These are phyloP conservation scores for Pelvicachromis taeniatus DNA, from an alignment of 2,113 vertebrate species.

Conservation along the genomic window DNA sequence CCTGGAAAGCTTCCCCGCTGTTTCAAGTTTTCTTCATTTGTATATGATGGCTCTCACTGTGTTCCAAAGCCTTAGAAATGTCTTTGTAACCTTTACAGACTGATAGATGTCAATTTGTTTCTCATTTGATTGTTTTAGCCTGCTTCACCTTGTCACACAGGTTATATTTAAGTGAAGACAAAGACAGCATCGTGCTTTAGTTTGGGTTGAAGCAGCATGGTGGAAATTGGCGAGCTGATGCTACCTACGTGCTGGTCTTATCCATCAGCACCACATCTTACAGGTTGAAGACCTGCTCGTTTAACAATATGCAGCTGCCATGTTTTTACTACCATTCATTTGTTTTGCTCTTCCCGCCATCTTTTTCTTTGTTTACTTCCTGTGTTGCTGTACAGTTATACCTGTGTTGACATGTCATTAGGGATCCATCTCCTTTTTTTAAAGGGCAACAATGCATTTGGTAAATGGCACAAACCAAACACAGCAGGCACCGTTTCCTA, in stretches of 20 bases:
- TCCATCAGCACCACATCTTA: neutral
- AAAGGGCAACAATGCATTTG: no score
- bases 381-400: no score
- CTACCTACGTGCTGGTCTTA: neutral
- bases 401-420: no score
- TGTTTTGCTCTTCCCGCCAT: neutral
- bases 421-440: no score
- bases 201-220: neutral
- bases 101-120: neutral
- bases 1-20: neutral
- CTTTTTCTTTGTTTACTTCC: no score
- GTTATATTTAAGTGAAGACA: neutral
- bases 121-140: neutral
- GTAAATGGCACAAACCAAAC: no score
- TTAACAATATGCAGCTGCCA: neutral
- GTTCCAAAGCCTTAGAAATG: neutral
- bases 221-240: neutral
- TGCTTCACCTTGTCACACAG: neutral
- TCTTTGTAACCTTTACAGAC: neutral
- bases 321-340: neutral
- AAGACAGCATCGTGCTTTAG: neutral
- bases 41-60: no score
- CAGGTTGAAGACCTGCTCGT: neutral
- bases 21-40: no score
- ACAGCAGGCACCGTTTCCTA: no score